Percentiles rank a stretch among this genome's conserved stretches.
Conservation (phyloP, 2,888 invertebrate species). For the Tetragonisca angustula region DNA sequence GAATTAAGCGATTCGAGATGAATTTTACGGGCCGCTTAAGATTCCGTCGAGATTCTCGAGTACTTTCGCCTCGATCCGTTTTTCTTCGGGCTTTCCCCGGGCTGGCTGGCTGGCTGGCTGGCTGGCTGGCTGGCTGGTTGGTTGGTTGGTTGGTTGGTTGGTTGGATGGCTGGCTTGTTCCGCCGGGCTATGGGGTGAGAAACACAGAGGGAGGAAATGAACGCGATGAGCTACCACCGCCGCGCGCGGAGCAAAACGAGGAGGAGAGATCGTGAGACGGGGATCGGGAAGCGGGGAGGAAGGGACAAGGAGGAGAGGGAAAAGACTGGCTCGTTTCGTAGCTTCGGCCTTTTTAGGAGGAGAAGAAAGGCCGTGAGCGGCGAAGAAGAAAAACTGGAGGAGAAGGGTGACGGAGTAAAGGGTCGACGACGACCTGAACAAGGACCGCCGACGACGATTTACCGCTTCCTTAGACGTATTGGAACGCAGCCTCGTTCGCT, state of each 20-base stretch:
- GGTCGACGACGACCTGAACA: slow-evolving; percentile 55
- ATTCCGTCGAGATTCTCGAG: slow-evolving; percentile 67
- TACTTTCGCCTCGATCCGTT: slow-evolving; percentile 63
- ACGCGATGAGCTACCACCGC: not conserved
- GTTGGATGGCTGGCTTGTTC: slow-evolving; percentile 30
- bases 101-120: slow-evolving; percentile 23
- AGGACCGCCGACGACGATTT: slow-evolving; percentile 62
- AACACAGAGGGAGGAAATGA: slow-evolving; percentile 28
- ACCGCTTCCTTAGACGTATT: slow-evolving; percentile 66
- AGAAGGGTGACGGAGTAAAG: slow-evolving; percentile 58
- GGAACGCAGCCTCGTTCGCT: slow-evolving; percentile 55
- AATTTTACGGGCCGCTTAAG: slow-evolving; percentile 70
- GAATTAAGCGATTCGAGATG: slow-evolving; percentile 71
- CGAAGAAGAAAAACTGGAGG: slow-evolving; percentile 59
- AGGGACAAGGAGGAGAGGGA: not conserved
- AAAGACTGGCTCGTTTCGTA: slow-evolving; percentile 58
- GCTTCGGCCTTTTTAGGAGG: slow-evolving; percentile 64
- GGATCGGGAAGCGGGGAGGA: not conserved
- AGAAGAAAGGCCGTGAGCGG: slow-evolving; percentile 60
- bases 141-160: not conserved
- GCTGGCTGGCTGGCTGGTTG: not conserved
- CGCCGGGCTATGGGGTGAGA: slow-evolving; percentile 32
- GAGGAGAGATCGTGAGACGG: not conserved
- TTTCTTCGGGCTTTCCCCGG: slow-evolving; percentile 55
- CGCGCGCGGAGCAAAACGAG: not conserved